Conservation (phyloP, 2,797 vertebrate species). For the Adrianichthys oophorus region DNA sequence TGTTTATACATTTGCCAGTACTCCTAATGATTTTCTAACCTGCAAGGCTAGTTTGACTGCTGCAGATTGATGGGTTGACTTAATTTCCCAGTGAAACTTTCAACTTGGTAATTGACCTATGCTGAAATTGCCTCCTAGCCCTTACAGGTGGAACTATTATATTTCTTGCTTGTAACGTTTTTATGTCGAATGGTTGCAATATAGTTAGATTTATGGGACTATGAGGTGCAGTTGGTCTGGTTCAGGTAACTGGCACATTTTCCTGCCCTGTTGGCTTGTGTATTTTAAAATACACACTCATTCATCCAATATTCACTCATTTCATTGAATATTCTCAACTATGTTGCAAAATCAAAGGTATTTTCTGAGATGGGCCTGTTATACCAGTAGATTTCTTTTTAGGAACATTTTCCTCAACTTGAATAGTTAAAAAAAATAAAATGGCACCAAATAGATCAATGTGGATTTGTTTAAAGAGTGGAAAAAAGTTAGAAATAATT, state of each 20-base stretch:
- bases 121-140: background rate
- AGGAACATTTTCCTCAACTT: too few relatives aligned
- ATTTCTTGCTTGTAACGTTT: background rate
- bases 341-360: too few relatives aligned
- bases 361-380: too few relatives aligned
- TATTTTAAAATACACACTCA: background rate
- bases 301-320: too few relatives aligned
- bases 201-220: background rate
- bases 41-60: slow-evolving; percentile 1
- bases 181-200: background rate
- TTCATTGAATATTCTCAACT: background rate
- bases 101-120: background rate
- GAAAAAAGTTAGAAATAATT: too few relatives aligned
- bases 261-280: background rate
- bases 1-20: background rate
- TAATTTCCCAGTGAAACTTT: background rate
- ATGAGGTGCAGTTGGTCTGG: too few relatives aligned
- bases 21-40: slow-evolving; percentile 1
- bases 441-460: too few relatives aligned
- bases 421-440: too few relatives aligned
- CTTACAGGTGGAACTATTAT: background rate
- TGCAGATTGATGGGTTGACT: too few relatives aligned
- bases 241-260: background rate
- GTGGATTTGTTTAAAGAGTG: too few relatives aligned
- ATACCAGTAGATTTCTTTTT: too few relatives aligned